Evolutionary conservation across 2,797 vertebrate species (phyloP), one percentile per base, ranked within the genome.

Genomic region (Neostethus bicornis): DNA sequence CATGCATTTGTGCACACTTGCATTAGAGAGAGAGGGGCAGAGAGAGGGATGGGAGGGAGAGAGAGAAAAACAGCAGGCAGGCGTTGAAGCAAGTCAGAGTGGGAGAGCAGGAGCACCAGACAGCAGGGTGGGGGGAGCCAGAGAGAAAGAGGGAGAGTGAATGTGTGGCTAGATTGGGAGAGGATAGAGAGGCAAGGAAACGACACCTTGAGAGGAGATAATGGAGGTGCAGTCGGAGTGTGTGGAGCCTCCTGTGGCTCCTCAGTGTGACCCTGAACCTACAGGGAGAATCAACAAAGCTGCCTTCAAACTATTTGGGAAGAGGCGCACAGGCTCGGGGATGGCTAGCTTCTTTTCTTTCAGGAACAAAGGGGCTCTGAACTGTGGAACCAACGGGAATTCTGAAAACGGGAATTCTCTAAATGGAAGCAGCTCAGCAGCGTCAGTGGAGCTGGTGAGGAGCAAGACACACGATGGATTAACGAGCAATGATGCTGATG

Each of bases 401-500:
- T 85, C 81, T 61, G 88, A 87, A 64, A 88, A 84, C 47, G 85
- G 86, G 64, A 90, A 74, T 77, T 87, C 88, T 52, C 57, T 83
- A 57, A 88, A 87, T 35, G 87, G 87, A 44, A 83, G 81, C 8
- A 51, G 73, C 49, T 87, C 81, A 0, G 66, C 48, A 2, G 77
- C 92, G 67, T 70, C 91, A 28, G 92, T 87, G 31, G 90, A 93
- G 44, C 91, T 98, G 52, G 91, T 94, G 77, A 87, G 96, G 82
- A 99, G 97, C 92, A 93, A 91, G 88, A 99, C 96, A 51, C 95
- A 97, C 61, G 96, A 99, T 74, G 97, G 96, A 66, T 88, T 98
- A 74, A 93, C 90, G 1, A 32, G 84, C 74, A 79, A 57, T 29
- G 94, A 95, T 55, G 83, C 86, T 50, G 87, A 85, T 43, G 85